Evolutionary conservation across 1,140 invertebrate species (phyloP), one percentile per base, ranked within the genome.

Genomic region (Octopus bimaculoides): DNA sequence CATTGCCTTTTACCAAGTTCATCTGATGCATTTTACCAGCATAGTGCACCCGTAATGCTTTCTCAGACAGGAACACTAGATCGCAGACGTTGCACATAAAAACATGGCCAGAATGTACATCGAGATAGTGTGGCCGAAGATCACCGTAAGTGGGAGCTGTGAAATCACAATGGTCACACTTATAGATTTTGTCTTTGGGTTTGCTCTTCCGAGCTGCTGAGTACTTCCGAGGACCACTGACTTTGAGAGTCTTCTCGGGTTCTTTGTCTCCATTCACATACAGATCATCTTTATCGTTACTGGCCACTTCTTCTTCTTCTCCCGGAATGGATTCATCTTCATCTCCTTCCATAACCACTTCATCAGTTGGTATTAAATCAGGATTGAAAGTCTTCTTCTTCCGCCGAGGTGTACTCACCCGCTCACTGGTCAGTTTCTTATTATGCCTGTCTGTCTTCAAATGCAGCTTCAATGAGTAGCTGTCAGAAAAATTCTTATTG

Each of bases 131-230:
- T 5, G 81, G 83, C 26, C 87, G 77, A 5, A 89, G 79, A 41
- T 87, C 85, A 52, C 81, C 77, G 77, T 87, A 86, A 20, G 82
- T 80, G 4, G 73, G 54, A 8, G 82, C 87, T 71, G 77, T 83
- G 81, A 85, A 88, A 9, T 86, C 84, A 82, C 89, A 89, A 54
- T 86, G 83, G 53, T 86, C 82, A 83, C 88, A 89, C 56, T 85
- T 86, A 76, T 84, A 84, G 4, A 53, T 77, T 66, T 84, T 86
- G n/a, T 80, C 61, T 10, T 79, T 61, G 14, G 52, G 17, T 41
- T 79, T 75, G 17, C 66, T 56, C 61, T 26, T 75, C 14, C 10
- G 14, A 53, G 66, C 52, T 41, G 26, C 26, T 3, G 26, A 41
- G 26, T 41, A 41, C 78, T 81, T 71, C 66, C 17, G 17, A 12